These are phyloP conservation scores for Hyaena hyaena DNA, from an alignment of 2,113 vertebrate species.

Conservation along the genomic window DNA sequence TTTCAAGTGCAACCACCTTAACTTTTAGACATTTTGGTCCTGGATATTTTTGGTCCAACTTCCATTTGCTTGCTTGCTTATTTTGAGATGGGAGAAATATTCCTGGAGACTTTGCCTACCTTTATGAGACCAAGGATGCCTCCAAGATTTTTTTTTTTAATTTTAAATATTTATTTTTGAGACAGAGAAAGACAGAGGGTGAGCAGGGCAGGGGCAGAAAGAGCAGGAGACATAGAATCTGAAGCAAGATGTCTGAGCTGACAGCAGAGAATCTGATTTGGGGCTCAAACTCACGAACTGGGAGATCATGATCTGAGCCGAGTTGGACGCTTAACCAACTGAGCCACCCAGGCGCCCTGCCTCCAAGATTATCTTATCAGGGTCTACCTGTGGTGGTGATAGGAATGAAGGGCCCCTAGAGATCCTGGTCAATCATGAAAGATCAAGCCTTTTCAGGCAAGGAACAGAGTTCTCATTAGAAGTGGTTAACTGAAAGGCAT, in stretches of 20 bases:
- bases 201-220: too few species aligned
- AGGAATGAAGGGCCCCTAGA: not conserved
- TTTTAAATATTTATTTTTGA: too few species aligned
- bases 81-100: not conserved
- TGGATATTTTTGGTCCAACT: not conserved
- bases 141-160: not conserved
- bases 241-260: too few species aligned
- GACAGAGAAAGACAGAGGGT: too few species aligned
- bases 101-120: constrained; percentile 15
- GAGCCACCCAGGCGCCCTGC: not conserved
- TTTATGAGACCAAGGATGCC: not conserved
- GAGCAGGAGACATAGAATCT: too few species aligned
- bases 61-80: not conserved
- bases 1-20: not conserved
- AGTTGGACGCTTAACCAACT: too few species aligned
- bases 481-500: not conserved
- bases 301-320: too few species aligned
- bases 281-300: too few species aligned
- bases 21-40: not conserved
- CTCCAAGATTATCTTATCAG: not conserved
- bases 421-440: not conserved
- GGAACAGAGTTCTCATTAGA: not conserved
- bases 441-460: not conserved
- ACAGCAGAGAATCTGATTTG: too few species aligned
- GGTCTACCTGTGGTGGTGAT: not conserved